A percentile compares a stretch with the other conserved stretches of the same genome.
phyloP scores from a whole-genome alignment of 2,888 invertebrate genomes.

The Rhorus exstirpatorius region DNA sequence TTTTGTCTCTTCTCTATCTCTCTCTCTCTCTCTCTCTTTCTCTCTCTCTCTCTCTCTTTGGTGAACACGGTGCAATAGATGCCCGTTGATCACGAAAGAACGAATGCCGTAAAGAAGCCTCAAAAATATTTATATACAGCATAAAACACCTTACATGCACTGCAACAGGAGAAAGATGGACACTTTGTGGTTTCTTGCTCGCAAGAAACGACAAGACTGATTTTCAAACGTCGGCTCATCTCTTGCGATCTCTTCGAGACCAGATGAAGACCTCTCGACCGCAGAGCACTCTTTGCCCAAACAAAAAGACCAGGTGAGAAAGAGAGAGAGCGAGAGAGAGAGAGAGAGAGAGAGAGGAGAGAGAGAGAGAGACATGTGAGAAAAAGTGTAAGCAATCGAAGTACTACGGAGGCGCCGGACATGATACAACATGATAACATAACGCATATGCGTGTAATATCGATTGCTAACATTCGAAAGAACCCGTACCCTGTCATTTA shows the following conservation, averaged over 20 bases:
- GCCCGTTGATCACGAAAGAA: slow-evolving; percentile 66
- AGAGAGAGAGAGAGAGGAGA: slow-evolving; percentile 28
- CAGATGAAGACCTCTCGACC: slow-evolving; percentile 72
- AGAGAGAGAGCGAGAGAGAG: slow-evolving; percentile 37
- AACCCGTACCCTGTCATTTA: neutral
- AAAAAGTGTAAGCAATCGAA: slow-evolving; percentile 47
- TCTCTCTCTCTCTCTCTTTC: slow-evolving; percentile 28
- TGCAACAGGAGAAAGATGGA: slow-evolving; percentile 46
- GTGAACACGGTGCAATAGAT: slow-evolving; percentile 59
- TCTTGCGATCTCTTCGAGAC: slow-evolving; percentile 66
- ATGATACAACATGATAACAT: slow-evolving; percentile 52
- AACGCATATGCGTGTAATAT: neutral
- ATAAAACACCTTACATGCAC: slow-evolving; percentile 37
- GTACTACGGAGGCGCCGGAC: slow-evolving; percentile 46
- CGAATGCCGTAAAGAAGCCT: slow-evolving; percentile 50
- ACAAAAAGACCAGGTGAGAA: neutral
- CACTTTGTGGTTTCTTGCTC: slow-evolving; percentile 43
- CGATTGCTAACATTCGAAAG: neutral
- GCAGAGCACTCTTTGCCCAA: slow-evolving; percentile 19
- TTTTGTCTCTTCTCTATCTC: slow-evolving; percentile 26
- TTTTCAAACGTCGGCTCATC: slow-evolving; percentile 38
- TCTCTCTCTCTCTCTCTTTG: slow-evolving; percentile 20
- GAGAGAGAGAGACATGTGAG: slow-evolving; percentile 29
- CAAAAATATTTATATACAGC: slow-evolving; percentile 15
- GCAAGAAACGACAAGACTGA: slow-evolving; percentile 41